Conservation (phyloP, 2,113 vertebrate genomes). For the Okapia johnstoni region DNA sequence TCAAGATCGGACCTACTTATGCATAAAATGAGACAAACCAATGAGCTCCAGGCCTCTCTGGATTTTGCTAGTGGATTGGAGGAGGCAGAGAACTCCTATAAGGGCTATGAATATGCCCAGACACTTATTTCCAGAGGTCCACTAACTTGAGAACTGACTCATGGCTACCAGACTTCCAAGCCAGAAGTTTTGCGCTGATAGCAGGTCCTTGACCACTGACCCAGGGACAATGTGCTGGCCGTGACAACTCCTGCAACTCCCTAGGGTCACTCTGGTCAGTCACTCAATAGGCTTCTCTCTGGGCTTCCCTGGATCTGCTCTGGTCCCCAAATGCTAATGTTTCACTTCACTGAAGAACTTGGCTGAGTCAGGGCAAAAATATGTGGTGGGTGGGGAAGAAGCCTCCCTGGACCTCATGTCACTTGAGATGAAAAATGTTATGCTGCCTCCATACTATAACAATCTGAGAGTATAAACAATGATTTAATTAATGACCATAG, state of each 20-base stretch:
- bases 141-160: slow-evolving; percentile 68
- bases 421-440: slow-evolving; percentile 57
- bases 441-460: slow-evolving; percentile 56
- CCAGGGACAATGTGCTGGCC: slow-evolving; percentile 55
- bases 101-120: slow-evolving; percentile 57
- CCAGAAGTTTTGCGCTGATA: slow-evolving; percentile 83
- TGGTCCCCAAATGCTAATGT: slow-evolving; percentile 53
- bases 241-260: neutral
- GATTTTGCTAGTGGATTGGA: slow-evolving; percentile 33
- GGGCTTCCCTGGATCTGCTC: slow-evolving; percentile 22
- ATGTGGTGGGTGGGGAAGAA: neutral
- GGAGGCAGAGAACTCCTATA: slow-evolving; percentile 47
- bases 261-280: slow-evolving; percentile 59
- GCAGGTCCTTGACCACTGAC: slow-evolving; percentile 82
- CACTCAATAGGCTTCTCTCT: slow-evolving; percentile 16
- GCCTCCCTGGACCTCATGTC: slow-evolving; percentile 44
- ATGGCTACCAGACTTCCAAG: slow-evolving; percentile 76
- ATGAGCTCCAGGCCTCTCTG: slow-evolving; percentile 43
- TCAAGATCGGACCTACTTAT: slow-evolving; percentile 73
- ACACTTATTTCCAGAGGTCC: slow-evolving; percentile 67
- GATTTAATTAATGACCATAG: slow-evolving; percentile 69
- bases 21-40: slow-evolving; percentile 65
- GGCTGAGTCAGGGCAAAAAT: slow-evolving; percentile 52
- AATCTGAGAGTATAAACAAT: slow-evolving; percentile 68
- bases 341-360: slow-evolving; percentile 59